phyloP scores from a whole-genome alignment of 2,888 invertebrate genomes.

The Polietes domitor region DNA sequence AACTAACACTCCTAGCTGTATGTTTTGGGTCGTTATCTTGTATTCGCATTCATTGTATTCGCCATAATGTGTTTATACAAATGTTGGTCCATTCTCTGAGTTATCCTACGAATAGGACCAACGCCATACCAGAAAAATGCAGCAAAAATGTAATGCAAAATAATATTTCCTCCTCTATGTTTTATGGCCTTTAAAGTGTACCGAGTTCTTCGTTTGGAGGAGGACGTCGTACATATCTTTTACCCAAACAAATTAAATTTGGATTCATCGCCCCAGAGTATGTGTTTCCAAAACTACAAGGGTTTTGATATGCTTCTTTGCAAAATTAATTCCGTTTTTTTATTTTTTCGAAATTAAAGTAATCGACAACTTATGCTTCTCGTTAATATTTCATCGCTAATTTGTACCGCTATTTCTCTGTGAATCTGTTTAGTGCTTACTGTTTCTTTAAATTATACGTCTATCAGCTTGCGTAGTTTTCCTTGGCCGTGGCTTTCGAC shows the following conservation, averaged over 20 bases:
- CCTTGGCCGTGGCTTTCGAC: neutral
- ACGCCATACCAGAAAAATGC: too few species aligned
- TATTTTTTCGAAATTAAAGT: neutral
- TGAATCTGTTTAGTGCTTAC: neutral
- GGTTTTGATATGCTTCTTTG: neutral
- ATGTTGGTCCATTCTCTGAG: too few species aligned
- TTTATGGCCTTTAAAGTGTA: neutral
- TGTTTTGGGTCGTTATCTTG: too few species aligned
- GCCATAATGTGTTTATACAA: too few species aligned
- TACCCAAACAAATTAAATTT: neutral
- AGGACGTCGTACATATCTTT: constrained; percentile 13
- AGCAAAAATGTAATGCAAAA: neutral
- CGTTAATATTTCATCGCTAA: neutral
- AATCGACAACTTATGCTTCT: neutral
- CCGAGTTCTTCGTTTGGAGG: constrained; percentile 1
- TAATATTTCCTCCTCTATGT: neutral
- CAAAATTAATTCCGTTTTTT: neutral
- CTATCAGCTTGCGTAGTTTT: neutral
- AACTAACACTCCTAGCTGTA: too few species aligned
- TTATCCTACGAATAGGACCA: too few species aligned
- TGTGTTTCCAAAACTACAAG: neutral
- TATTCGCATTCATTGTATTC: too few species aligned
- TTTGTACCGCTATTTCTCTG: neutral
- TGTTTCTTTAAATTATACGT: neutral
- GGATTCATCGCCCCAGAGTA: neutral